A percentile compares a stretch with the other conserved stretches of the same genome.
Evolutionary conservation across 2,113 vertebrate genomes (phyloP).

Genomic region (Triplophysa rosa): DNA sequence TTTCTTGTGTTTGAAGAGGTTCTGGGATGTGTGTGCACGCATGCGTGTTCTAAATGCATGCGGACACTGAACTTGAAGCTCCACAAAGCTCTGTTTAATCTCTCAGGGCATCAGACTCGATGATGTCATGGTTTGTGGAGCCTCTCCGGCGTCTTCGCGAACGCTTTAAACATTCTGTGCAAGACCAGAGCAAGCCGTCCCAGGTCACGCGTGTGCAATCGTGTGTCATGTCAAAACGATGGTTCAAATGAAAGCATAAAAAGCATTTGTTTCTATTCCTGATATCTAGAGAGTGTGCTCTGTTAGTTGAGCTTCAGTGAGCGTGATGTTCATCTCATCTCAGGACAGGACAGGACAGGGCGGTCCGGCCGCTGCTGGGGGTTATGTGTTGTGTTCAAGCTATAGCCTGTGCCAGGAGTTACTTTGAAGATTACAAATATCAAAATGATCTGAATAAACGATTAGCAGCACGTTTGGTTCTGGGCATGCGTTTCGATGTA

Average conservation of each 20-base stretch:
- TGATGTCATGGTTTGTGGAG: constrained; percentile 79
- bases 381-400: not conserved
- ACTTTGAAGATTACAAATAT: constrained; percentile 65
- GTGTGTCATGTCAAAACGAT: not conserved
- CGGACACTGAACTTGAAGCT: constrained; percentile 61
- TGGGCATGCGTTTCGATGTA: constrained; percentile 11
- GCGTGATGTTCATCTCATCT: constrained; percentile 74
- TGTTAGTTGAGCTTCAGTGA: constrained; percentile 67
- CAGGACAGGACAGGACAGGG: constrained; percentile 58
- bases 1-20: constrained; percentile 64
- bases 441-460: constrained; percentile 47
- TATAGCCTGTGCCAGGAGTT: constrained; percentile 53
- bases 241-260: constrained; percentile 53
- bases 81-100: constrained; percentile 72
- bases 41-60: not conserved
- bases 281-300: constrained; percentile 63
- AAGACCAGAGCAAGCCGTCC: not conserved
- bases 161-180: not conserved
- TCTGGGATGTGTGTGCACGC: constrained; percentile 50
- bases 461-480: constrained; percentile 64
- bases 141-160: constrained; percentile 55
- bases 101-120: constrained; percentile 76
- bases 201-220: constrained; percentile 45
- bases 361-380: not conserved
- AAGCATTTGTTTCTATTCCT: constrained; percentile 57